Conservation (phyloP, 2,797 vertebrate genomes). For the Tinamus major region DNA sequence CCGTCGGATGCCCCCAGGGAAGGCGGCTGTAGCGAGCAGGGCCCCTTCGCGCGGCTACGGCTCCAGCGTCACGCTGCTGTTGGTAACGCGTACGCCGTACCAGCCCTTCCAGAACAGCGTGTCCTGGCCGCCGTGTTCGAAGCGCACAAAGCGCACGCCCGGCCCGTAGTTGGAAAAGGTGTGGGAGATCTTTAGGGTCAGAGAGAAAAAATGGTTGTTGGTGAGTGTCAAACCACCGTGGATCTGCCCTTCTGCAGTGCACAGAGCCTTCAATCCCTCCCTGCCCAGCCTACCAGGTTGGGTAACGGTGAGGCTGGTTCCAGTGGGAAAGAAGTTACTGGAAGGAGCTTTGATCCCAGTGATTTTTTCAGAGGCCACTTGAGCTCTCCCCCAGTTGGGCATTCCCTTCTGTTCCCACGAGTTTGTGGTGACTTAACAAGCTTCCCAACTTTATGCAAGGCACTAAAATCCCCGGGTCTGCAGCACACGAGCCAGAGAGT, state of each 20-base stretch:
- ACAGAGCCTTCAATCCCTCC: background rate
- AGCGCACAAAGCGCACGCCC: constrained; percentile 88
- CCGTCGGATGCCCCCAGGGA: background rate
- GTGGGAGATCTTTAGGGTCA: constrained; percentile 83
- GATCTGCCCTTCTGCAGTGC: background rate
- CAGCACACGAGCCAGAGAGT: background rate
- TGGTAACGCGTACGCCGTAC: constrained; percentile 91
- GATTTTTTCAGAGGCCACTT: background rate
- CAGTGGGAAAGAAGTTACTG: background rate
- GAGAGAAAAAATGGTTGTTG: background rate
- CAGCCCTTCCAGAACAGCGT: constrained; percentile 92
- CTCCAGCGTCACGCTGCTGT: constrained; percentile 86
- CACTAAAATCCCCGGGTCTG: background rate
- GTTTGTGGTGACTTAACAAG: background rate
- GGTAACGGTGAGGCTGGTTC: background rate
- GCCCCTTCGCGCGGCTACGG: constrained; percentile 58
- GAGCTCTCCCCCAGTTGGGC: background rate
- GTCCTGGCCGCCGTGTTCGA: constrained; percentile 93
- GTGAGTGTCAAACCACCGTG: background rate
- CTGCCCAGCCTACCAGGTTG: background rate
- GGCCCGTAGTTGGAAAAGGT: constrained; percentile 87
- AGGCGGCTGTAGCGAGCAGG: background rate
- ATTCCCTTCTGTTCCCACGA: background rate
- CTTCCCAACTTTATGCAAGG: background rate
- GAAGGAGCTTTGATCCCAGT: background rate